A percentile compares a stretch with the other conserved stretches of the same genome.
Conservation (phyloP, 2,888 invertebrate genomes). For the Temnothorax ravouxi region DNA sequence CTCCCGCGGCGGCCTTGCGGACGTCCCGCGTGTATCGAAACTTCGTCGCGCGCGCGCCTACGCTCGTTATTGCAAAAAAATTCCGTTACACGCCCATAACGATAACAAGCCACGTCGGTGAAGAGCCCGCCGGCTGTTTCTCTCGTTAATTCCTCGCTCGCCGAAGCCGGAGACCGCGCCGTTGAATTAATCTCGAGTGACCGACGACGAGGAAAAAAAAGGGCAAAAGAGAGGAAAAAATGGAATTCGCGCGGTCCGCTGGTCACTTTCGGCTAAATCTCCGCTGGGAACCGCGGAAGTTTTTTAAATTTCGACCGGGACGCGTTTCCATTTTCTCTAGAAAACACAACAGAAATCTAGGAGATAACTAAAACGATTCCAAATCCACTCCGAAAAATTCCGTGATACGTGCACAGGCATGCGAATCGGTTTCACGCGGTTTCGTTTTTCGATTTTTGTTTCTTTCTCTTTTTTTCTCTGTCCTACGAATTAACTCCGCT, state of each 20-base stretch:
- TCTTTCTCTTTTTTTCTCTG: not conserved
- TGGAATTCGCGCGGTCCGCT: not conserved
- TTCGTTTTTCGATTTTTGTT: not conserved
- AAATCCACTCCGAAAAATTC: too few species aligned
- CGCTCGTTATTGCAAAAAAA: constrained; percentile 6
- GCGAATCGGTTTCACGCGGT: not conserved
- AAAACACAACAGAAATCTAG: too few species aligned
- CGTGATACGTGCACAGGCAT: too few species aligned
- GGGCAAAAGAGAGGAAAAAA: not conserved
- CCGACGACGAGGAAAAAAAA: not conserved
- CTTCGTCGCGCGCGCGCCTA: constrained; percentile 12
- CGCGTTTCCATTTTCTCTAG: not conserved
- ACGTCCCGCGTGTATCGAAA: constrained; percentile 17
- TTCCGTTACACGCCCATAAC: constrained; percentile 2
- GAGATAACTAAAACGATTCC: too few species aligned
- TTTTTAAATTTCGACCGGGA: constrained; percentile 10
- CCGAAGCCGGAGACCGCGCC: not conserved
- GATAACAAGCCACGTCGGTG: not conserved
- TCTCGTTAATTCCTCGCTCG: not conserved
- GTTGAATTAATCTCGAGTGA: not conserved
- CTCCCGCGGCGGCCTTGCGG: constrained; percentile 16
- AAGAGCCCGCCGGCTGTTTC: not conserved
- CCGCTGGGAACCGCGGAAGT: constrained; percentile 46
- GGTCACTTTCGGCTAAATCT: constrained; percentile 56
- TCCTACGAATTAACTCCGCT: too few species aligned